Percentiles rank a stretch among this genome's conserved stretches.
phyloP scores from a whole-genome alignment of 2,888 invertebrate genomes.

The Parthenolecanium corni region DNA sequence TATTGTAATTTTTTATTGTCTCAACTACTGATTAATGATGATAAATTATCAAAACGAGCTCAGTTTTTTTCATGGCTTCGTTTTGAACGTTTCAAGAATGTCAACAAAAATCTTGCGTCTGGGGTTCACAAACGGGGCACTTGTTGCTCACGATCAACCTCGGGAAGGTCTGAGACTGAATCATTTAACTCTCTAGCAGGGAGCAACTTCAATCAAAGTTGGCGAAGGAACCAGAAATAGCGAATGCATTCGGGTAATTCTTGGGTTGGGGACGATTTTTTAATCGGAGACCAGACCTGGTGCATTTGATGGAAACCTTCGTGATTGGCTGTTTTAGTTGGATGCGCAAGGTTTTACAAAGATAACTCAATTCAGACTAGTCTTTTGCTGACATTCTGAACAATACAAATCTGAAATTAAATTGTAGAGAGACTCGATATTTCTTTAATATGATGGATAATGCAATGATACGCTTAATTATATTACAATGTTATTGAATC shows the following conservation, averaged over 20 bases:
- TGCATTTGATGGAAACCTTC: slow-evolving; percentile 53
- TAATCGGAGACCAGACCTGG: slow-evolving; percentile 36
- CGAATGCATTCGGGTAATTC: slow-evolving; percentile 39
- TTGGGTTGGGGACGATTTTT: slow-evolving; percentile 45
- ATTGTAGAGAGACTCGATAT: too few species aligned
- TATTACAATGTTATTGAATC: too few species aligned
- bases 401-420: too few species aligned
- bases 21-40: slow-evolving; percentile 23
- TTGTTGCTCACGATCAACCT: slow-evolving; percentile 38
- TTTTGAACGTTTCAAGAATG: too few species aligned
- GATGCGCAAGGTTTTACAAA: slow-evolving; percentile 57
- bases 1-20: too few species aligned
- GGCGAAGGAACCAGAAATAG: slow-evolving; percentile 64
- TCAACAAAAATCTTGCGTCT: slow-evolving; percentile 64
- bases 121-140: slow-evolving; percentile 56
- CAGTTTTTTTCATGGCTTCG: slow-evolving; percentile 8
- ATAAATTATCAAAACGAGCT: neutral
- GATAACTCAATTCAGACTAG: slow-evolving; percentile 80
- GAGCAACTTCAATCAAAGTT: slow-evolving; percentile 50
- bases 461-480: too few species aligned
- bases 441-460: too few species aligned
- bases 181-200: slow-evolving; percentile 54
- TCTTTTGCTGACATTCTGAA: slow-evolving; percentile 51
- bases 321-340: slow-evolving; percentile 61
- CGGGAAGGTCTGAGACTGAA: slow-evolving; percentile 69